Evolutionary conservation across 30 jellyfish, hydroid and myxozoan genomes (phyloP).

Genomic region (Clytia hemisphaerica): DNA sequence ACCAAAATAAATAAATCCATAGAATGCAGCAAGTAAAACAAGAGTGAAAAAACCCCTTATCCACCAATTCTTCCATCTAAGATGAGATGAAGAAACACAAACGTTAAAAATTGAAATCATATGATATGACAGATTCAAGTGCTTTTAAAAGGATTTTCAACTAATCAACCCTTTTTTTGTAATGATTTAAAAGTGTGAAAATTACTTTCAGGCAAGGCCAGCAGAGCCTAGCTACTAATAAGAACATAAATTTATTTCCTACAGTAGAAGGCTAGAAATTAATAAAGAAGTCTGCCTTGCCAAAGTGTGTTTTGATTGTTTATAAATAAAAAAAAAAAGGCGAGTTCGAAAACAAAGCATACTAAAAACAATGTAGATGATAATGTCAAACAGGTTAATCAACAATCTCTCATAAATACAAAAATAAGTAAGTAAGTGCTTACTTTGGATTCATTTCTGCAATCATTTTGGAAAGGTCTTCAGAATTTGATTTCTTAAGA

Average conservation of each 20-base stretch:
- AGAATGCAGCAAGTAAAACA: conserved; percentile 68
- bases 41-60: conserved; percentile 61
- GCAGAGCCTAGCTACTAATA: too few species aligned
- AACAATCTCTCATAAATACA: too few species aligned
- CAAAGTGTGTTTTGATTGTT: too few species aligned
- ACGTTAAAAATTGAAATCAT: not conserved
- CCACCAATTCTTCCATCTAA: conserved; percentile 98
- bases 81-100: not conserved
- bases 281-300: too few species aligned
- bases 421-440: not conserved
- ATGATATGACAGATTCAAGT: not conserved
- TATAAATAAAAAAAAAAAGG: too few species aligned
- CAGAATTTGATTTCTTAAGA: conserved; percentile 7
- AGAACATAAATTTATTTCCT: too few species aligned
- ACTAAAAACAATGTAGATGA: too few species aligned
- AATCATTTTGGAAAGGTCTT: conserved; percentile 1
- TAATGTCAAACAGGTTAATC: too few species aligned
- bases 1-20: conserved; percentile 54
- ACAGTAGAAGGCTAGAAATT: too few species aligned
- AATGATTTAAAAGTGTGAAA: too few species aligned
- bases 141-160: not conserved
- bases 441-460: conserved; percentile 22
- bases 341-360: too few species aligned
- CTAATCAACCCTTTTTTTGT: not conserved
- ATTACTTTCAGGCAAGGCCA: too few species aligned